Evolutionary conservation across 2,888 invertebrate species (phyloP).

Genomic region (Hemithea aestivaria): DNA sequence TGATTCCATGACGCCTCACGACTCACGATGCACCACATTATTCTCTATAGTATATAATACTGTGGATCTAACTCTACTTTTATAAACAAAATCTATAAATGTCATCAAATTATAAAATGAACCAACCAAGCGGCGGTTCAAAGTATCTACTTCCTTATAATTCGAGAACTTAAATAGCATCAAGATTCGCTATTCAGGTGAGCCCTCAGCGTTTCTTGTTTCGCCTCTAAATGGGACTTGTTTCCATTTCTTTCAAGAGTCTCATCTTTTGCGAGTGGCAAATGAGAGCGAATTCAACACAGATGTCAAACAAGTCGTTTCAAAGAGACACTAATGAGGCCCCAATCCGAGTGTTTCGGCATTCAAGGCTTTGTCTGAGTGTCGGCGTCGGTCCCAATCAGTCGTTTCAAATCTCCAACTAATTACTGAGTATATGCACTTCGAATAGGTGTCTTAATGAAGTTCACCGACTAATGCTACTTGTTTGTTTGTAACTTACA

Average conservation of each 20-base stretch:
- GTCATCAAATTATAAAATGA: no score
- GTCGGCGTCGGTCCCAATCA: conserved; percentile 25
- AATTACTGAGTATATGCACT: conserved; percentile 28
- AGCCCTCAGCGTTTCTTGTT: conserved; percentile 23
- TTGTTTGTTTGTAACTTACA: conserved; percentile 21
- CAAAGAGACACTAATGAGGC: conserved; percentile 49
- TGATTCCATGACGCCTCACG: no score
- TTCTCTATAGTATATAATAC: no score
- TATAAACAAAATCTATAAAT: no score
- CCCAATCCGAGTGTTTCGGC: conserved; percentile 40
- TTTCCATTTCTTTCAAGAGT: conserved; percentile 36
- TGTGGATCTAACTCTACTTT: no score
- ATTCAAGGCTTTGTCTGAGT: conserved; percentile 29
- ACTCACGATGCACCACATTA: no score
- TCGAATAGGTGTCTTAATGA: conserved; percentile 16
- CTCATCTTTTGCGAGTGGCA: conserved; percentile 44
- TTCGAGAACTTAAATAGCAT: conserved; percentile 5
- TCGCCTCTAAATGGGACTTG: conserved; percentile 30
- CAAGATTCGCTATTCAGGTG: conserved; percentile 17
- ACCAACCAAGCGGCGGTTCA: no score
- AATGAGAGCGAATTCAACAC: conserved; percentile 45
- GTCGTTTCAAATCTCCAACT: conserved; percentile 26
- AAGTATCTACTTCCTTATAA: conserved; percentile 5
- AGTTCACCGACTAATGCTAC: conserved; percentile 20
- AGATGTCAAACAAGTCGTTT: conserved; percentile 46